Base-by-base conservation (phyloP, 2,113 vertebrate genomes). In the Mesoclemmys tuberculata region DNA sequence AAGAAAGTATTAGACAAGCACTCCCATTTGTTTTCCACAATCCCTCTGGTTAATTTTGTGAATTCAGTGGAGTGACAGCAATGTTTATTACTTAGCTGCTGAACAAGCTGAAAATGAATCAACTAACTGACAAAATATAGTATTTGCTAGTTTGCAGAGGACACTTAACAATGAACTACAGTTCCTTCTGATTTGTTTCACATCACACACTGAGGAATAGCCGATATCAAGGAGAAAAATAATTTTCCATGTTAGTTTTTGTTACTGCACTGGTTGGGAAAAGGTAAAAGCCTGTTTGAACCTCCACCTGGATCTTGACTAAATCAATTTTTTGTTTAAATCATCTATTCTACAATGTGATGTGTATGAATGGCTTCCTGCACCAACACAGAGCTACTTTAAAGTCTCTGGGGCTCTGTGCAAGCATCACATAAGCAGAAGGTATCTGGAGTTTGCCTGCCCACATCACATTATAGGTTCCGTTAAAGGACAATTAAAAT, bases 241-340 rank as follows among this genome's bases (percentile, higher is more conserved):
- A 38, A 0, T 56, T 87, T n/a, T 81, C 18, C 24, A 7, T 2
- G n/a, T 64, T 54, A 27, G 12, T n/a, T 90, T 68, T 68, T 38
- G 12, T 29, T 81, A 8, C 8, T 68, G 2, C 7, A 46, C 31
- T 58, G 46, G 5, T 16, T 89, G n/a, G 21, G 68, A 88, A 82
- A 94, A 91, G 19, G 35, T 1, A 31, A 85, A 87, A 90, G 26
- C 5, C 24, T 84, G 14, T 51, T 61, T 82, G 35, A 91, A 82
- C 26, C 2, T 56, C 29, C 26, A 2, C 2, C 4, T 38, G 21
- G 21, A 77, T 2, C 2, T 71, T 1, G 0, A 21, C 51, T 5
- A 41, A 58, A 80, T 14, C 78, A 48, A 38, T 77, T 18, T 31
- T 90, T 48, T 2, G 51, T 5, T 41, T 2, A 7, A 90, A 3